Evolutionary conservation across 2,888 invertebrate species (phyloP), one percentile per base, ranked within the genome.

Genomic region (Spodoptera picta): DNA sequence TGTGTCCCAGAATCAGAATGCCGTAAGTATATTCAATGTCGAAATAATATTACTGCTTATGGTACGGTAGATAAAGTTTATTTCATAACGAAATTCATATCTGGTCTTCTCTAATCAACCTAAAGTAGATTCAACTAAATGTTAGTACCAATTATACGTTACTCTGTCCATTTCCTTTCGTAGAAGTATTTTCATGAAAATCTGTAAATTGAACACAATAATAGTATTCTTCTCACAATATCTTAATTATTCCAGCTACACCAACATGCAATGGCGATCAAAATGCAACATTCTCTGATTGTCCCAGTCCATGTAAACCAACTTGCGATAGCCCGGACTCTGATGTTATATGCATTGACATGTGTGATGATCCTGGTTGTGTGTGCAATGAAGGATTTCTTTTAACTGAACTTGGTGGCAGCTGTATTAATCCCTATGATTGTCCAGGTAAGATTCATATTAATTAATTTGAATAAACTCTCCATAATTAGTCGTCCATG

Each of bases 351-450:
- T 77, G 78, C 48, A 47, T 2, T 1, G 12, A n/a, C 19, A 9
- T 10, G 3, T 73, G 75, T 72, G 66, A 49, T 27, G 48, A 46
- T 23, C 72, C 45, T 42, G 85, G 85, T 1, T 88, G 86, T 36
- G 72, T 77, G 12, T 88, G 88, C 42, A 80, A 79, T 4, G 50
- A 64, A 0, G 84, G 82, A 3, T 87, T 71, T 47, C 57, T 83
- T 46, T 55, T 76, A 7, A 70, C 66, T 42, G 50, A 82, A 4
- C 46, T 3, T 42, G 42, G 65, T 41, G 72, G 65, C 0, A 63
- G 65, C 43, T 87, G 87, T 70, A 78, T 87, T 27, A 43, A 50
- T 24, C 69, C 79, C 0, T 63, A 77, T 1, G 79, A 87, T 10
- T 72, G 71, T 24, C 31, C 45, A 51, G 57, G 71, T 70, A 49